A percentile compares a stretch with the other conserved stretches of the same genome.
Evolutionary conservation across 2,888 invertebrate genomes (phyloP).

Genomic region (Mantis religiosa): DNA sequence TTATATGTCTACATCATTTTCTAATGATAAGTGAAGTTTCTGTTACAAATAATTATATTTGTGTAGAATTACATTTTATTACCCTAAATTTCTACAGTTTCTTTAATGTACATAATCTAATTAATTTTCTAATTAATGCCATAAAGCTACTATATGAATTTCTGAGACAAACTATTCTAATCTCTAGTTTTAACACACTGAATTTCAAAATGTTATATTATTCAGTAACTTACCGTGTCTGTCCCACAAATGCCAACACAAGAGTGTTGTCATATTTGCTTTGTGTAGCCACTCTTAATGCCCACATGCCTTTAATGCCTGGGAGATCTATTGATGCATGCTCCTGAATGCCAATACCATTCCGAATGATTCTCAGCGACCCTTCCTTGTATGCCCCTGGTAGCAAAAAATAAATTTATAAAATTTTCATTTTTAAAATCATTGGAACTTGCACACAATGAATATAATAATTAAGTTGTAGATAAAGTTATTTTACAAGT

Average conservation of each 20-base stretch:
- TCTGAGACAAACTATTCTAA: neutral
- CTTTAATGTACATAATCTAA: no score
- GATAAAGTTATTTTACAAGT: no score
- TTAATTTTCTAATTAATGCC: no score
- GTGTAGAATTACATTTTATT: no score
- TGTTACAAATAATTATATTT: no score
- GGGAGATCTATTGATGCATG: conserved; percentile 95
- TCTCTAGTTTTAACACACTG: no score
- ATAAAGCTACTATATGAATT: neutral
- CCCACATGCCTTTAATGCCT: conserved; percentile 98
- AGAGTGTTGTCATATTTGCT: conserved; percentile 76
- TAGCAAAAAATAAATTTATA: neutral
- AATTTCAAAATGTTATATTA: neutral
- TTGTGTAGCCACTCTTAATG: conserved; percentile 66
- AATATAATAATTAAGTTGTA: no score
- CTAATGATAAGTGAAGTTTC: no score
- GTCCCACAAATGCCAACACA: conserved; percentile 93
- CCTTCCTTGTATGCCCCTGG: conserved; percentile 92
- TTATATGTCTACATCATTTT: no score
- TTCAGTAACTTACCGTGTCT: conserved; percentile 64
- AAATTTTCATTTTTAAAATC: no score
- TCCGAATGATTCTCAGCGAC: conserved; percentile 91
- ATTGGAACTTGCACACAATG: no score
- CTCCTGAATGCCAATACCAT: conserved; percentile 98
- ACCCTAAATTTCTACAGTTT: no score